These are phyloP conservation scores for Pristionchus pacificus DNA, from an alignment of 1,140 invertebrate species.

Conservation along the genomic window DNA sequence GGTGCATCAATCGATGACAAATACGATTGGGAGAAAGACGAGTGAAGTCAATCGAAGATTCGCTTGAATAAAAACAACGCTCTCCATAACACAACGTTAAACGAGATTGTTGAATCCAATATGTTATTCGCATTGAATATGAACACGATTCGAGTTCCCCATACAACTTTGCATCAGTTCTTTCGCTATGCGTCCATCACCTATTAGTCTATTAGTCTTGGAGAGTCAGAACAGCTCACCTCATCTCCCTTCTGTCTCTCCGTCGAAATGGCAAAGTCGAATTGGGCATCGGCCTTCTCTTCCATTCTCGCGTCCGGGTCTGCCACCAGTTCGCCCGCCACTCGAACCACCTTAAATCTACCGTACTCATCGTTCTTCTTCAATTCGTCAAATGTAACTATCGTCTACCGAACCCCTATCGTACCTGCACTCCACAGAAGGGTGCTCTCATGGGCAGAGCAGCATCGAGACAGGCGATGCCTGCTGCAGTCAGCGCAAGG, in stretches of 20 bases:
- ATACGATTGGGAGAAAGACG: background rate
- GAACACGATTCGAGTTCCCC: too few relatives aligned
- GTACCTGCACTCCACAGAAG: slow-evolving; percentile 21
- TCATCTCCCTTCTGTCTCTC: background rate
- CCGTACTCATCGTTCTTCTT: background rate
- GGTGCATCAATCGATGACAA: background rate
- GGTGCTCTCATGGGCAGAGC: slow-evolving; percentile 16
- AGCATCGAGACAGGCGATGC: background rate
- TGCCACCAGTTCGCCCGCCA: slow-evolving; percentile 21
- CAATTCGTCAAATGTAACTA: background rate
- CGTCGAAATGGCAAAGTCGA: slow-evolving; percentile 7
- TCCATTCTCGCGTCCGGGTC: slow-evolving; percentile 17
- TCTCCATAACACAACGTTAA: too few relatives aligned
- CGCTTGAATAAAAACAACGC: too few relatives aligned
- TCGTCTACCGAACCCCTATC: background rate
- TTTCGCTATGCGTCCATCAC: too few relatives aligned
- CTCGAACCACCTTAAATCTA: slow-evolving; percentile 9
- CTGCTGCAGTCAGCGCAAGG: background rate
- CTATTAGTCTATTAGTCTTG: background rate
- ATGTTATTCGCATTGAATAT: too few relatives aligned
- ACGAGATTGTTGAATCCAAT: too few relatives aligned
- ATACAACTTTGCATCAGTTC: too few relatives aligned
- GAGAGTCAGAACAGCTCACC: background rate
- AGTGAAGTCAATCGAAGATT: too few relatives aligned
- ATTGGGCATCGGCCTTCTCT: slow-evolving; percentile 12